These are phyloP conservation scores for Lamellibrachia satsuma DNA, from an alignment of 2,888 invertebrate species.

Conservation along the genomic window DNA sequence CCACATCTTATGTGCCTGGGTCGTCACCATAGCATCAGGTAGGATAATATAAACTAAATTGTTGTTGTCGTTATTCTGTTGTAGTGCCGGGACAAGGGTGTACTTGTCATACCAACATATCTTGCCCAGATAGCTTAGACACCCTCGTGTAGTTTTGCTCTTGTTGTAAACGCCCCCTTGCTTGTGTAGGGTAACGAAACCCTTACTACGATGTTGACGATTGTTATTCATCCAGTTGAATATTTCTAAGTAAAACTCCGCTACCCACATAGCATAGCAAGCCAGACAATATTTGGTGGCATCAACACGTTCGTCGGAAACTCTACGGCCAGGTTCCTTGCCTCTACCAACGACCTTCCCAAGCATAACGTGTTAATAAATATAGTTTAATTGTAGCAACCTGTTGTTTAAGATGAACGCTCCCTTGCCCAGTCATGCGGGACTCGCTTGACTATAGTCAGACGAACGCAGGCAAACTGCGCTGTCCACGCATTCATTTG, in stretches of 20 bases:
- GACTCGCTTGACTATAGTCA: too few relatives aligned
- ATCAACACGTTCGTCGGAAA: background rate
- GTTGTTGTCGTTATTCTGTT: background rate
- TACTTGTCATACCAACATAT: too few relatives aligned
- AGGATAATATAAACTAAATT: conserved; percentile 46
- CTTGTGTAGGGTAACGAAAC: background rate
- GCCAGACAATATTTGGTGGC: background rate
- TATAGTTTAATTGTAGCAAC: background rate
- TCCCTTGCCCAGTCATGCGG: too few relatives aligned
- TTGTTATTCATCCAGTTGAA: background rate
- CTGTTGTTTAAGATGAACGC: too few relatives aligned
- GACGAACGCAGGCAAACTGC: too few relatives aligned
- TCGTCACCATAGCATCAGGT: conserved; percentile 69
- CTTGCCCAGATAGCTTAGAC: too few relatives aligned
- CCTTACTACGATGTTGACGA: background rate
- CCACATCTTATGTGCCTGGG: conserved; percentile 70
- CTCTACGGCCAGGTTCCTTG: background rate
- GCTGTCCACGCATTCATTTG: too few relatives aligned
- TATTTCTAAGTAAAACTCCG: background rate
- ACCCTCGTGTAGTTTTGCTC: background rate
- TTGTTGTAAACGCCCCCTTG: background rate
- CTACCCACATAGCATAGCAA: too few relatives aligned
- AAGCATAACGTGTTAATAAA: background rate
- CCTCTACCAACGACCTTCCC: background rate
- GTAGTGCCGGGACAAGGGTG: too few relatives aligned